A percentile compares a stretch with the other conserved stretches of the same genome.
phyloP scores from a whole-genome alignment of 2,113 vertebrate genomes.

The Ptilonorhynchus violaceus region DNA sequence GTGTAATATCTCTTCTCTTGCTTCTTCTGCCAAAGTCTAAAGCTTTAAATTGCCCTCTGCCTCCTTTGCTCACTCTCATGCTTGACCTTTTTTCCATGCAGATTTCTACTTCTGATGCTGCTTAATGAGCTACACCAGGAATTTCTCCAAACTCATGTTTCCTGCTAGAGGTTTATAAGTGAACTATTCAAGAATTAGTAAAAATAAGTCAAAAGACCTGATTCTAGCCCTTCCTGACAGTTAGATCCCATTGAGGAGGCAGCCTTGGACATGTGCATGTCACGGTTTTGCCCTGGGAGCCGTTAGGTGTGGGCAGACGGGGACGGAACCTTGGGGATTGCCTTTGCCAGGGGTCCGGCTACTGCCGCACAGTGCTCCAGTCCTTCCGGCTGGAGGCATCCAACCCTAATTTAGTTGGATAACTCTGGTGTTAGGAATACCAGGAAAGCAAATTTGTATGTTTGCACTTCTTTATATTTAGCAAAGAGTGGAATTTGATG shows the following conservation, averaged over 20 bases:
- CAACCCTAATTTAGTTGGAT: neutral
- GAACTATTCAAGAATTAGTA: neutral
- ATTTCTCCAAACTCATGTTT: neutral
- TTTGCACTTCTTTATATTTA: constrained; percentile 29
- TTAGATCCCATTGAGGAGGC: neutral
- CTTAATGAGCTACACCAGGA: neutral
- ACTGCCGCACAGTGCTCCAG: accelerated
- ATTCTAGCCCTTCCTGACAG: neutral
- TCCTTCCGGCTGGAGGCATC: neutral
- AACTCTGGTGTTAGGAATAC: neutral
- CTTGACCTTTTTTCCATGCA: neutral
- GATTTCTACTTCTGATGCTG: neutral
- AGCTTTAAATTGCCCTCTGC: neutral
- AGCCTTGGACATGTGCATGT: neutral
- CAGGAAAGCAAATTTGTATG: neutral
- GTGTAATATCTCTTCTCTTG: neutral
- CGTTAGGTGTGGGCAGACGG: accelerated
- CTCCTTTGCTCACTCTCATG: neutral
- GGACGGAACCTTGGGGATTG: neutral
- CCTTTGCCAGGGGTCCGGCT: neutral
- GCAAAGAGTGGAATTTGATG: constrained; percentile 27
- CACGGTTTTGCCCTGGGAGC: neutral
- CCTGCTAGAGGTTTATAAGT: neutral
- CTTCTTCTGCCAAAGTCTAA: neutral
- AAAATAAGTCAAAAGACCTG: neutral